phyloP scores from a whole-genome alignment of 2,888 invertebrate species.

The Nematopogon swammerdamellus region DNA sequence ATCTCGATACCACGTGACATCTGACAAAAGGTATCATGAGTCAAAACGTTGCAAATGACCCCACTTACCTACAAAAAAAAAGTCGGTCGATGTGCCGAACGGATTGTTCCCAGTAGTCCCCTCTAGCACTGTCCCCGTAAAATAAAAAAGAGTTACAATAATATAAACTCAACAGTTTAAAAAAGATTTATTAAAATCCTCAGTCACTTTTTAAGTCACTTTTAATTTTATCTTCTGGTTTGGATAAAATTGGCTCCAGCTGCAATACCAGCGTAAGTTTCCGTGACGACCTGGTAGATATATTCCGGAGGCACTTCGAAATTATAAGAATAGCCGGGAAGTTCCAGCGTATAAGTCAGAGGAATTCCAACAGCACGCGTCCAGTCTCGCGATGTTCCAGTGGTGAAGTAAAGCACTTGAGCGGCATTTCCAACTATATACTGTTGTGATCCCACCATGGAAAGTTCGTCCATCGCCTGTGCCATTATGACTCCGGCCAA shows the following conservation, averaged over 20 bases:
- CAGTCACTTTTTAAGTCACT: too few relatives aligned
- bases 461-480: constrained; percentile 36
- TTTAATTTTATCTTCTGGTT: too few relatives aligned
- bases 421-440: constrained; percentile 59
- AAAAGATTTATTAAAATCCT: too few relatives aligned
- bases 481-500: constrained; percentile 37
- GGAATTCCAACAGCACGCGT: constrained; percentile 56
- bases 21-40: too few relatives aligned
- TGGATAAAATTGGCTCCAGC: constrained; percentile 31
- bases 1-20: too few relatives aligned
- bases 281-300: constrained; percentile 53
- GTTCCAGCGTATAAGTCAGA: constrained; percentile 63
- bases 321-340: constrained; percentile 56
- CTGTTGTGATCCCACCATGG: constrained; percentile 18
- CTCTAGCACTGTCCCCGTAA: too few relatives aligned
- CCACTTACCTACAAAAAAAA: too few relatives aligned
- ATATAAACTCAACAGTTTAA: too few relatives aligned
- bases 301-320: constrained; percentile 57
- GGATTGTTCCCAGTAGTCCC: too few relatives aligned
- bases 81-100: too few relatives aligned
- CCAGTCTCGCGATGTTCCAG: constrained; percentile 70
- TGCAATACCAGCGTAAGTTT: constrained; percentile 60
- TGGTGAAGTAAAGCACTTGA: constrained; percentile 52
- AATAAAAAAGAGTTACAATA: too few relatives aligned
- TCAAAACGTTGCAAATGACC: too few relatives aligned